phyloP scores from a whole-genome alignment of 2,888 invertebrate genomes.

The Aspidiotus destructor region DNA sequence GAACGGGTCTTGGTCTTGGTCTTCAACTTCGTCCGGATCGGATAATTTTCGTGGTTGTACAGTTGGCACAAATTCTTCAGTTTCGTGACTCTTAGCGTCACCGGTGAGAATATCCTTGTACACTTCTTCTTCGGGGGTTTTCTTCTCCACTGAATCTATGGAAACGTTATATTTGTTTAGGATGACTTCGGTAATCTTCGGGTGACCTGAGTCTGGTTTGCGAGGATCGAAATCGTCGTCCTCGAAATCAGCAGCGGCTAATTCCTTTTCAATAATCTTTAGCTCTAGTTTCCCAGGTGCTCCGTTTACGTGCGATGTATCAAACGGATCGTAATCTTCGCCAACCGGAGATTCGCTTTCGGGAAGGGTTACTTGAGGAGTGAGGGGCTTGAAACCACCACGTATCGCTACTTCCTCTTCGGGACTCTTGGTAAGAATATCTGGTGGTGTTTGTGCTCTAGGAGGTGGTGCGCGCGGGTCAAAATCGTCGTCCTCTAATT shows the following conservation, averaged over 20 bases:
- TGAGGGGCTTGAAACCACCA: neutral
- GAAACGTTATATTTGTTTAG: conserved; percentile 1
- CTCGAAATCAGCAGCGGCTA: conserved; percentile 37
- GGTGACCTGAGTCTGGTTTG: conserved; percentile 38
- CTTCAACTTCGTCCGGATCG: conserved; percentile 27
- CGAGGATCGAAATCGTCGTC: conserved; percentile 45
- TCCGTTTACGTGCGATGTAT: conserved; percentile 52
- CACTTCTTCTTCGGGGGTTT: neutral
- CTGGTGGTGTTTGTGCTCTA: conserved; percentile 30
- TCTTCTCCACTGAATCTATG: neutral
- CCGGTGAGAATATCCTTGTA: neutral
- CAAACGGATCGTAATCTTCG: conserved; percentile 51
- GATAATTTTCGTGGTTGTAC: neutral
- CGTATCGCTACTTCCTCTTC: conserved; percentile 1
- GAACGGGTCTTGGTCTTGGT: conserved; percentile 56
- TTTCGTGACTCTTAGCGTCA: neutral
- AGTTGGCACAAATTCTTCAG: neutral
- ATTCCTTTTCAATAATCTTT: conserved; percentile 49
- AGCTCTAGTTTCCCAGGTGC: conserved; percentile 51
- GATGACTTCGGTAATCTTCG: neutral
- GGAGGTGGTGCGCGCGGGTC: conserved; percentile 55
- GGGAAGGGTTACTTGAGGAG: neutral
- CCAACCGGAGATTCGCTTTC: conserved; percentile 28
- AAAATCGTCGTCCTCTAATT: conserved; percentile 61
- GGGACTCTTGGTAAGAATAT: conserved; percentile 9